Evolutionary conservation across 2,888 invertebrate species (phyloP).

Genomic region (Asteroscopus sphinx): DNA sequence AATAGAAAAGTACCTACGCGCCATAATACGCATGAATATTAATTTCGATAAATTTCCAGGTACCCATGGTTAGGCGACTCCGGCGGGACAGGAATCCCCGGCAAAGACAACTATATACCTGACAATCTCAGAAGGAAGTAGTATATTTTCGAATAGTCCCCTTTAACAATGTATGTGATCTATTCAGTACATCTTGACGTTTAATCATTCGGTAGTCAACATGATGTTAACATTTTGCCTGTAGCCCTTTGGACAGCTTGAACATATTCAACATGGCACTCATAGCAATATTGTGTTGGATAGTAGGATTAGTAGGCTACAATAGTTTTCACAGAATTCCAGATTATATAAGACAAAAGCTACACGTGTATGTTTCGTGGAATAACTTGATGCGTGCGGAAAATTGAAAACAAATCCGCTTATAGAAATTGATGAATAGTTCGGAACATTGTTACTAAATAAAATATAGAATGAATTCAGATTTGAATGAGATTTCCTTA

Average conservation of each 20-base stretch:
- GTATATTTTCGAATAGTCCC: constrained; percentile 48
- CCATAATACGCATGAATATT: not conserved
- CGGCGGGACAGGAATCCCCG: constrained; percentile 94
- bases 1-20: too few species aligned
- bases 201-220: constrained; percentile 1
- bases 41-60: constrained; percentile 69
- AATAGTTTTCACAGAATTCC: not conserved
- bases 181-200: constrained; percentile 55
- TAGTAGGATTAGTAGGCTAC: too few species aligned
- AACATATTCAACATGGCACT: constrained; percentile 2
- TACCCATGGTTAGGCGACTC: constrained; percentile 97
- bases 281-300: too few species aligned
- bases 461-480: not conserved
- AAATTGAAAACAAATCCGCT: not conserved
- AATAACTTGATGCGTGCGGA: not conserved
- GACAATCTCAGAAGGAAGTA: constrained; percentile 90
- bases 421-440: not conserved
- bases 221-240: constrained; percentile 10
- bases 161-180: constrained; percentile 55
- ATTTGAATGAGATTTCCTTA: not conserved
- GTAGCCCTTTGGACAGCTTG: constrained; percentile 6
- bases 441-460: not conserved
- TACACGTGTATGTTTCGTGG: not conserved
- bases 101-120: constrained; percentile 94
- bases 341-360: constrained; percentile 1